A percentile compares a stretch with the other conserved stretches of the same genome.
Conservation (phyloP, 2,888 invertebrate genomes). For the Drosophila neotestacea region DNA sequence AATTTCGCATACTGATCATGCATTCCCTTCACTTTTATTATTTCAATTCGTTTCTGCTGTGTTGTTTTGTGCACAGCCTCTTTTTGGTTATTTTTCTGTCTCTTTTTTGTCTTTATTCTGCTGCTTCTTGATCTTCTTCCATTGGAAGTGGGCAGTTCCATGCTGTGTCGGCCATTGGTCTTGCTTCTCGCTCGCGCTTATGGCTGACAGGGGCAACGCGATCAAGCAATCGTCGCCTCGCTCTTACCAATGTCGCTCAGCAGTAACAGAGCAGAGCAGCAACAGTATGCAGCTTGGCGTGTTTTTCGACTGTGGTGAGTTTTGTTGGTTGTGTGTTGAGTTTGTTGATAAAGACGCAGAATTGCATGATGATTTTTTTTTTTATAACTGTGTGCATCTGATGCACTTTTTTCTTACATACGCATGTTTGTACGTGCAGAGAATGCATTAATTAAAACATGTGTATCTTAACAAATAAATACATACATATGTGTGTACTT, state of each 20-base stretch:
- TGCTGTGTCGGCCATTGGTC: conserved; percentile 77
- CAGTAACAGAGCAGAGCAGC: conserved; percentile 41
- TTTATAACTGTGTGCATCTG: conserved; percentile 36
- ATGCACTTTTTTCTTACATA: conserved; percentile 29
- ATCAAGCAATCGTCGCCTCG: conserved; percentile 62
- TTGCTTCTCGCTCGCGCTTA: conserved; percentile 70
- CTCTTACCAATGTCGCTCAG: conserved; percentile 41
- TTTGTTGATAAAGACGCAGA: too few species aligned
- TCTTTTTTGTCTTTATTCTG: conserved; percentile 16
- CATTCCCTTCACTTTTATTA: conserved; percentile 24
- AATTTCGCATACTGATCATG: conserved; percentile 39
- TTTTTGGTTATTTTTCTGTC: not conserved
- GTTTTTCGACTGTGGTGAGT: conserved; percentile 44
- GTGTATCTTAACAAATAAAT: too few species aligned
- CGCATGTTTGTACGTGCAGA: not conserved
- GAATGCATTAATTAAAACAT: too few species aligned
- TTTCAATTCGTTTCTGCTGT: conserved; percentile 6
- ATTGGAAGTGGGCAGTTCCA: conserved; percentile 62
- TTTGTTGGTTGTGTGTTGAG: conserved; percentile 49
- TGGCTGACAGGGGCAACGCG: conserved; percentile 21
- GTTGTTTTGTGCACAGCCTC: not conserved
- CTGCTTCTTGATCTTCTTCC: conserved; percentile 33
- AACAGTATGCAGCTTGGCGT: conserved; percentile 32
- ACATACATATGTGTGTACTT: too few species aligned
- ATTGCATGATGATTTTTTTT: too few species aligned